Evolutionary conservation across 2,113 vertebrate genomes (phyloP), one percentile per base, ranked within the genome.

Genomic region (Hippocampus comes): DNA sequence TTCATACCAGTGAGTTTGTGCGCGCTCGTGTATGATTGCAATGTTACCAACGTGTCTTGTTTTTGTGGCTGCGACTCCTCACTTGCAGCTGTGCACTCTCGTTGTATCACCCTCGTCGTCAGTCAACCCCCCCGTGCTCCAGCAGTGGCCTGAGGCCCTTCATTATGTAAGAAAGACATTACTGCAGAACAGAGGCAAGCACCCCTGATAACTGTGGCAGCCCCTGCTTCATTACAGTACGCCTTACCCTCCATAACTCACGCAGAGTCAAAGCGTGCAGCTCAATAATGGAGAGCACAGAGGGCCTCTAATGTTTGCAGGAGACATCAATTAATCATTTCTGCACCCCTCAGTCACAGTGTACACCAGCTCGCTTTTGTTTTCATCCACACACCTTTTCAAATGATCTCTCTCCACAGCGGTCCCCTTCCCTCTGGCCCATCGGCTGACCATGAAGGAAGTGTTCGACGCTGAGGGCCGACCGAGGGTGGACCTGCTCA

Each of bases 371-470:
- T 34, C 5, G 15, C 34, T 72, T 49, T 71, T 9, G 30, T 43
- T 57, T 51, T 34, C 20, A 12, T 76, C 23, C 46, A 56, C 9
- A 42, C 63, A 60, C 23, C 7, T 65, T 56, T 79, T 75, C 7
- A 57, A 67, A 71, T 70, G 25, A 73, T 67, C 34, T 21, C 46
- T 46, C 63, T 46, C 30, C 49, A 0, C 69, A 94, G 93, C 92
- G 78, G 93, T 94, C 83, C 93, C 93, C 76, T 94, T 94, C 85
- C 93, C 93, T 84, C 87, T 94, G 83, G 93, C 93, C 92, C 93
- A 94, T 86, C 90, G 92, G 87, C 92, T 94, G 56, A 92, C 84
- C 84, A 93, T 93, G 92, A 92, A 94, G 84, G 93, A 94, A 87
- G 93, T 94, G 85, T 94, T 94, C 67, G 93, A 94, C 17, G 88